Base-by-base conservation (phyloP, 2,113 vertebrate species). In the Zapus hudsonius region DNA sequence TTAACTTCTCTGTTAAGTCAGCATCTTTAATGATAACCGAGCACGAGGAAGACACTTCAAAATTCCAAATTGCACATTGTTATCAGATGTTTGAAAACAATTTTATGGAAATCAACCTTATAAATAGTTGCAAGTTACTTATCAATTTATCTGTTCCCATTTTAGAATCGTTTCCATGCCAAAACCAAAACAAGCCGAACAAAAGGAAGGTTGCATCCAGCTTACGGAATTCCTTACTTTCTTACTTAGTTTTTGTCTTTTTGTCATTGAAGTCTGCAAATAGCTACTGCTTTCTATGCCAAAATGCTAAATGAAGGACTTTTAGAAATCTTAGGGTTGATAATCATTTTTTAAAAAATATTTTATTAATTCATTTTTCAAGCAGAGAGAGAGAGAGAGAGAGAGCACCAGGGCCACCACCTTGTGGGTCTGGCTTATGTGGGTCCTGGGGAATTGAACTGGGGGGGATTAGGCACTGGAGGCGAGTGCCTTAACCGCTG, bases 1-100 rank as follows among this genome's bases (percentile, higher is more conserved):
- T 94, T 94, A 73, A 90, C 31, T 92, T 94, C 29, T 19, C 40
- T 27, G 69, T 40, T 90, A 80, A 94, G 72, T 69, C 36, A 95
- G 20, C 55, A 67, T 87, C 76, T 82, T 87, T 86, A 94, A 94
- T 90, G 87, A 78, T 84, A 91, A 78, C 27, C 69, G 70, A 92
- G 66, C 38, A 61, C 0, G 10, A 82, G 36, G 15, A 38, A 95
- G 91, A 25, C 63, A 61, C 31, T 91, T 85, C 44, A 57, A 90
- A 75, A 67, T 63, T 87, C 22, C 27, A 42, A 82, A 88, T 92
- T 79, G 38, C 64, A 75, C 7, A 59, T 59, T 80, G 66, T 86
- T 89, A 87, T 67, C 89, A 33, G 80, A 78, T 89, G 3, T 80
- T 96, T 84, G 11, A 87, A 92, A 82, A 80, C 20, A 70, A 23